Conservation (phyloP, 2,113 vertebrate species). For the Ciconia maguari region DNA sequence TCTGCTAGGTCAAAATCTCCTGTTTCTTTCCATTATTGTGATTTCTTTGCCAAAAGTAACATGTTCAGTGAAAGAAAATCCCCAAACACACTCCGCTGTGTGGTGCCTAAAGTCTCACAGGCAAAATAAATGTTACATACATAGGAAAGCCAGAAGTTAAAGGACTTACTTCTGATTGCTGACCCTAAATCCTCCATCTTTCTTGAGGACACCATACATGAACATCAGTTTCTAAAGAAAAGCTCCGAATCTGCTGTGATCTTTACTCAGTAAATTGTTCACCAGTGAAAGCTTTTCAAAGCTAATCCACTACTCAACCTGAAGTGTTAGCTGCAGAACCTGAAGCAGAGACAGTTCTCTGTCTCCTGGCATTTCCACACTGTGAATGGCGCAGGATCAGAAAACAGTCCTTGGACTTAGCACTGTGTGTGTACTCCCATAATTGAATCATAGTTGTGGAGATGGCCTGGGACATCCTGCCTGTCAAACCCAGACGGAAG, state of each 20-base stretch:
- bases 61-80: neutral
- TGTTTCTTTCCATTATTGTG: neutral
- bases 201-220: neutral
- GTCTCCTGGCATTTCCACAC: neutral
- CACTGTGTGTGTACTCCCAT: neutral
- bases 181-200: neutral
- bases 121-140: neutral
- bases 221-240: neutral
- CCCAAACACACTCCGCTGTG: neutral
- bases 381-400: neutral
- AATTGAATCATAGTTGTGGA: neutral
- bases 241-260: neutral
- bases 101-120: neutral
- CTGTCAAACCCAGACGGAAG: neutral
- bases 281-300: neutral
- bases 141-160: neutral
- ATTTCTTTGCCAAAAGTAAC: neutral
- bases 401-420: neutral
- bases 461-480: neutral
- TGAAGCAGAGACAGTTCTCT: neutral
- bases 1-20: neutral
- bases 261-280: neutral
- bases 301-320: neutral
- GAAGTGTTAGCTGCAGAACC: neutral
- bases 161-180: neutral